Percentiles rank a stretch among this genome's conserved stretches.
Evolutionary conservation across 2,113 vertebrate species (phyloP).

Genomic region (Coreoperca whiteheadi): DNA sequence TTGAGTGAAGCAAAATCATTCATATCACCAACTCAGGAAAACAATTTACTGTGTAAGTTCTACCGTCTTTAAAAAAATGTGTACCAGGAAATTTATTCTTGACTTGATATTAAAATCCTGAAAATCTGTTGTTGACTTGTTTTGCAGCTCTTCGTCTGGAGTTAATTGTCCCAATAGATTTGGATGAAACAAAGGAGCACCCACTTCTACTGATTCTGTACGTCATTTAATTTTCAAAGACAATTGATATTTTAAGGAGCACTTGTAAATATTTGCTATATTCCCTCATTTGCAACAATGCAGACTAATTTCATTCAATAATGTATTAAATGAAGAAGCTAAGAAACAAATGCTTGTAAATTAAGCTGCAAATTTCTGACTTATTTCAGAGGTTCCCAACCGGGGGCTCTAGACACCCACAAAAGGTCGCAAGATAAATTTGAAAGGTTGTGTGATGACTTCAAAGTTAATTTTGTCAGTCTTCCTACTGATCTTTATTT

Average conservation of each 20-base stretch:
- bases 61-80: background rate
- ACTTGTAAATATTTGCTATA: slow-evolving; percentile 7
- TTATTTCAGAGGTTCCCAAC: background rate
- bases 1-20: background rate
- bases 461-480: background rate
- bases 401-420: background rate
- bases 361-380: background rate
- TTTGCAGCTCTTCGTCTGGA: slow-evolving; percentile 78
- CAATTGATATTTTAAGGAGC: background rate
- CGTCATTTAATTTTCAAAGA: slow-evolving; percentile 30
- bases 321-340: slow-evolving; percentile 64
- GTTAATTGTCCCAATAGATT: slow-evolving; percentile 73
- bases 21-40: background rate
- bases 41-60: background rate
- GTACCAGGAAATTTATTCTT: background rate
- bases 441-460: background rate
- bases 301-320: background rate
- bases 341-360: slow-evolving; percentile 85
- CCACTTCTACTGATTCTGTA: slow-evolving; percentile 83
- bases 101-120: background rate
- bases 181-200: slow-evolving; percentile 76
- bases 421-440: background rate
- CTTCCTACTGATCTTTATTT: background rate
- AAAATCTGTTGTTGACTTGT: slow-evolving; percentile 13
- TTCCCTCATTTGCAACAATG: background rate